phyloP scores from a whole-genome alignment of 1,140 invertebrate genomes.

The Holcopasites calliopsidis region DNA sequence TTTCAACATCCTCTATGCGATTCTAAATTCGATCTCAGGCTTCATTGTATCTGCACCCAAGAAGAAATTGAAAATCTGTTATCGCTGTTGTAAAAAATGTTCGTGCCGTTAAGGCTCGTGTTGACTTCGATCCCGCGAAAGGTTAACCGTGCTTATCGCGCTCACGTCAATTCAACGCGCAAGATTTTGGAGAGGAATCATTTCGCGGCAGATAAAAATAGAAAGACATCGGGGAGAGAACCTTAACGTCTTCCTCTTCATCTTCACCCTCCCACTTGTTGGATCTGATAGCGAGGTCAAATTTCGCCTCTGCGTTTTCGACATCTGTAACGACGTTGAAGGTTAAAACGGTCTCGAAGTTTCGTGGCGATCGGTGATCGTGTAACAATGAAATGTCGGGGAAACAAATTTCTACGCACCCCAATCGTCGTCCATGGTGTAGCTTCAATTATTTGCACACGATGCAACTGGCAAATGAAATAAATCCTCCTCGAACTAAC shows the following conservation, averaged over 20 bases:
- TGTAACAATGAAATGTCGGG: not conserved
- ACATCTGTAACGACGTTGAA: slow-evolving; percentile 72
- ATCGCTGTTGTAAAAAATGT: no score
- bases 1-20: no score
- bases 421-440: slow-evolving; percentile 59
- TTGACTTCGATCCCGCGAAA: slow-evolving; percentile 1
- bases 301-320: slow-evolving; percentile 72
- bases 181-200: slow-evolving; percentile 18
- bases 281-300: slow-evolving; percentile 72
- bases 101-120: no score
- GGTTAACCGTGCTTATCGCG: slow-evolving; percentile 22
- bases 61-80: no score
- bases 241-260: slow-evolving; percentile 90
- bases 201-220: slow-evolving; percentile 31
- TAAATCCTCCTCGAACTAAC: slow-evolving; percentile 41
- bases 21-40: no score
- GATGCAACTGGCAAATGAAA: slow-evolving; percentile 19
- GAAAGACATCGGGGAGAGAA: slow-evolving; percentile 69
- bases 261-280: slow-evolving; percentile 95
- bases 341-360: slow-evolving; percentile 49
- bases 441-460: slow-evolving; percentile 44
- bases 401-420: slow-evolving; percentile 37
- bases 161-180: no score
- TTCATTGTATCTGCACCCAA: no score
- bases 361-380: not conserved